A percentile compares a stretch with the other conserved stretches of the same genome.
Evolutionary conservation across 1,140 invertebrate species (phyloP).

Genomic region (Papilio polytes): DNA sequence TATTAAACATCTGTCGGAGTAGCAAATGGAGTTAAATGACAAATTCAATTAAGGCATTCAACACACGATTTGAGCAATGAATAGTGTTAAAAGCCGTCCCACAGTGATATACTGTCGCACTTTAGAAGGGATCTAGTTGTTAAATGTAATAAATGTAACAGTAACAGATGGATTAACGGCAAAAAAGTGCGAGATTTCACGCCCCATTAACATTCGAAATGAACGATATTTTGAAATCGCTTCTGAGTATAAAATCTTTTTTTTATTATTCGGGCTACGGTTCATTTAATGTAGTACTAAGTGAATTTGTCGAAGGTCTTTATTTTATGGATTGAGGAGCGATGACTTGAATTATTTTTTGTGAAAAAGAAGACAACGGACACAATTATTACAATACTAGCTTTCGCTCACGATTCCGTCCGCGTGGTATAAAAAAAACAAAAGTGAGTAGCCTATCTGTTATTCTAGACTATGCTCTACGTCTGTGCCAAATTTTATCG

Average conservation of each 20-base stretch:
- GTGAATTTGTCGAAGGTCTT: constrained; percentile 79
- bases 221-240: constrained; percentile 65
- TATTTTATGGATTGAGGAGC: constrained; percentile 51
- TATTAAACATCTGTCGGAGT: too few relatives aligned
- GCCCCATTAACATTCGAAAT: constrained; percentile 30
- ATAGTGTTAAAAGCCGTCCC: neutral
- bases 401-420: too few relatives aligned
- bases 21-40: neutral
- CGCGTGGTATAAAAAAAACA: too few relatives aligned
- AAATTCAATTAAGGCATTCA: neutral
- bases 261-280: constrained; percentile 74
- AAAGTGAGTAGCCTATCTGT: too few relatives aligned
- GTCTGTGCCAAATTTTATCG: too few relatives aligned
- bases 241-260: constrained; percentile 80
- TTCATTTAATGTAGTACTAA: constrained; percentile 81
- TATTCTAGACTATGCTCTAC: too few relatives aligned
- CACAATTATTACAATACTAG: too few relatives aligned
- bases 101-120: neutral
- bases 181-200: constrained; percentile 51
- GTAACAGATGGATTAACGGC: constrained; percentile 60
- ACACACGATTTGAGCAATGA: constrained; percentile 10
- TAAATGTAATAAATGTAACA: constrained; percentile 39
- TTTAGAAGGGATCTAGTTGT: constrained; percentile 8
- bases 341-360: constrained; percentile 6
- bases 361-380: neutral